phyloP scores from a whole-genome alignment of 2,888 invertebrate species.

The Agrilus biguttatus region DNA sequence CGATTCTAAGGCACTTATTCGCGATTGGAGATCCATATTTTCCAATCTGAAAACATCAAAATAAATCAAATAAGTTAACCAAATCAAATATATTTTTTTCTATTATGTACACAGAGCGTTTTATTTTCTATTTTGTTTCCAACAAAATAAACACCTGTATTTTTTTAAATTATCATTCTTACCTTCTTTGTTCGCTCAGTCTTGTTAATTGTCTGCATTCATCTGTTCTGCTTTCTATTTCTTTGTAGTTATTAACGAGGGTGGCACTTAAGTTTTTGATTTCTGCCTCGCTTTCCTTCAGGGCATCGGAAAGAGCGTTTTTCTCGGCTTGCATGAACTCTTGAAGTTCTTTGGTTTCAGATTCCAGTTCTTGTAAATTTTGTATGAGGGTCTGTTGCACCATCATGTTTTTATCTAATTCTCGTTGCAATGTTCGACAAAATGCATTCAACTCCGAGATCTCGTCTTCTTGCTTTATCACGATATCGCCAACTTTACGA shows the following conservation, averaged over 20 bases:
- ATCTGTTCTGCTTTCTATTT: constrained; percentile 49
- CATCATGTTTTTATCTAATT: constrained; percentile 52
- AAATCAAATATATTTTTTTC: neutral
- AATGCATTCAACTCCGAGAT: constrained; percentile 54
- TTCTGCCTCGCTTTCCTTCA: constrained; percentile 63
- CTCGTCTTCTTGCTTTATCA: constrained; percentile 61
- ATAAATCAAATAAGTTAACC: neutral
- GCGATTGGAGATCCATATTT: constrained; percentile 49
- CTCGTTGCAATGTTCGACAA: constrained; percentile 56
- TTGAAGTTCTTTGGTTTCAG: constrained; percentile 69
- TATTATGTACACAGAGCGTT: too few species aligned
- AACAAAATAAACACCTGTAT: too few species aligned
- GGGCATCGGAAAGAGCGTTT: constrained; percentile 59
- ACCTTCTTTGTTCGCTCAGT: constrained; percentile 67
- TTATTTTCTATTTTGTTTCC: too few species aligned
- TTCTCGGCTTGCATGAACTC: constrained; percentile 82
- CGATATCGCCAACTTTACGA: constrained; percentile 57
- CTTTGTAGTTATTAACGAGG: constrained; percentile 36
- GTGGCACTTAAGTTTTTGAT: constrained; percentile 24
- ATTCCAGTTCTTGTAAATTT: constrained; percentile 64
- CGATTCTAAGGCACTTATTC: constrained; percentile 46
- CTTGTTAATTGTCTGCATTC: constrained; percentile 67
- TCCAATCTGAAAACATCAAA: constrained; percentile 38
- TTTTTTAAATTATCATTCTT: constrained; percentile 15
- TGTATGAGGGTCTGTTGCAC: constrained; percentile 53